Evolutionary conservation across 2,888 invertebrate species (phyloP), one percentile per base, ranked within the genome.

Genomic region (Fabriciana adippe): DNA sequence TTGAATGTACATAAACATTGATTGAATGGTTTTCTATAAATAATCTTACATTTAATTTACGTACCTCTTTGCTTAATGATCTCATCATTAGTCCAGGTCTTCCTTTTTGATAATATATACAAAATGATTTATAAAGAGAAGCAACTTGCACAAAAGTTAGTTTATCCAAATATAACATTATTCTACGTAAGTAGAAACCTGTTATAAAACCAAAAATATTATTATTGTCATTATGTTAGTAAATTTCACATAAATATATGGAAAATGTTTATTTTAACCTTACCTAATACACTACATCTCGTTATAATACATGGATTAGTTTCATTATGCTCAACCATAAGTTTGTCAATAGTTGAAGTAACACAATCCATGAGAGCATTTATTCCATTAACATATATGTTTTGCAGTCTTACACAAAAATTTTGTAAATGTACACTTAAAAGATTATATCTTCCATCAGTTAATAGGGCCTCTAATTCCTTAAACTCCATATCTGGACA

Each of bases 91-190:
- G 78, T 11, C 92, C 93, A 55, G 92, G 92, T 72, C 91, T 82
- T 51, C 94, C 93, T 78, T 90, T 92, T 75, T 94, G 94, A 79
- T 95, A 96, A 83, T 97, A 97, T 6, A 92, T 83, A 76, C 95
- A 94, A 80, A 96, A 96, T 73, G 95, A 94, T 76, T 95, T 94
- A 81, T 95, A 96, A 35, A 97, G 92, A 50, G 94, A 93, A 57
- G 96, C 95, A 69, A 97, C 95, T 92, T 97, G 96, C 50, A 96
- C 95, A 89, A 98, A 98, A 16, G 96, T 94, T 73, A 98, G 90
- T 82, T 96, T 96, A 78, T 97, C 97, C 81, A 98, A 95, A 72
- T 96, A 95, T 1, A 98, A 92, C 73, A 96, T 94, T 82, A 97
- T 95, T 79, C 97, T 93, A 71, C 98, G 93, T 71, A 98, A 93